These are phyloP conservation scores for Chelonus insularis DNA, from an alignment of 1,140 invertebrate genomes.

Conservation along the genomic window DNA sequence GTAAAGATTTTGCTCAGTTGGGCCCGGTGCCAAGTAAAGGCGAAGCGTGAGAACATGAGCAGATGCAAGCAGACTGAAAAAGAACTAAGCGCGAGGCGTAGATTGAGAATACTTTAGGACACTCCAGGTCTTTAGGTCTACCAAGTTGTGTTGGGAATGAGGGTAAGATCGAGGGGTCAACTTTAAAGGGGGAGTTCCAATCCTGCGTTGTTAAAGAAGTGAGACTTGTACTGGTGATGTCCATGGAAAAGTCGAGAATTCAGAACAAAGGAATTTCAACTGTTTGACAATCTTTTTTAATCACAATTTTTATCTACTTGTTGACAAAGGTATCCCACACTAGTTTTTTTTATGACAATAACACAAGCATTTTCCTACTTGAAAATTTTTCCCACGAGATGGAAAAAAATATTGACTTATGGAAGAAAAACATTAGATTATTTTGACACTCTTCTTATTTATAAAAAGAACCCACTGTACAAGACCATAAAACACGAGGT, in stretches of 20 bases:
- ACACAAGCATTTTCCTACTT: too few species aligned
- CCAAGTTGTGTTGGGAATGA: constrained; percentile 25
- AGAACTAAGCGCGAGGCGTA: not conserved
- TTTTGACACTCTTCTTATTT: too few species aligned
- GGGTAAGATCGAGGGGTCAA: constrained; percentile 30
- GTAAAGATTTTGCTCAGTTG: constrained; percentile 4
- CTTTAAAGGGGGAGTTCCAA: constrained; percentile 31
- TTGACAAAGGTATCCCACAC: too few species aligned
- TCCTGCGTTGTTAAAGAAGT: not conserved
- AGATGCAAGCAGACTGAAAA: constrained; percentile 19
- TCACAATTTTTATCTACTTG: too few species aligned
- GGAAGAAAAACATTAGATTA: too few species aligned
- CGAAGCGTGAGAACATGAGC: constrained; percentile 24
- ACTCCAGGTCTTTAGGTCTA: not conserved
- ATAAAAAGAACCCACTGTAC: too few species aligned
- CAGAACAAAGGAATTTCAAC: not conserved
- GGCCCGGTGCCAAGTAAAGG: constrained; percentile 10
- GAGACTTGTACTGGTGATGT: not conserved
- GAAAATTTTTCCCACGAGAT: too few species aligned
- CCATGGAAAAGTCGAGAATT: not conserved
- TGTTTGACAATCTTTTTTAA: too few species aligned
- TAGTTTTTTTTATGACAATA: too few species aligned
- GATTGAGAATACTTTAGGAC: not conserved
- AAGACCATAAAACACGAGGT: too few species aligned
- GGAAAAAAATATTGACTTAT: too few species aligned